A percentile compares a stretch with the other conserved stretches of the same genome.
phyloP scores from a whole-genome alignment of 2,113 vertebrate genomes.

The Scomber japonicus region DNA sequence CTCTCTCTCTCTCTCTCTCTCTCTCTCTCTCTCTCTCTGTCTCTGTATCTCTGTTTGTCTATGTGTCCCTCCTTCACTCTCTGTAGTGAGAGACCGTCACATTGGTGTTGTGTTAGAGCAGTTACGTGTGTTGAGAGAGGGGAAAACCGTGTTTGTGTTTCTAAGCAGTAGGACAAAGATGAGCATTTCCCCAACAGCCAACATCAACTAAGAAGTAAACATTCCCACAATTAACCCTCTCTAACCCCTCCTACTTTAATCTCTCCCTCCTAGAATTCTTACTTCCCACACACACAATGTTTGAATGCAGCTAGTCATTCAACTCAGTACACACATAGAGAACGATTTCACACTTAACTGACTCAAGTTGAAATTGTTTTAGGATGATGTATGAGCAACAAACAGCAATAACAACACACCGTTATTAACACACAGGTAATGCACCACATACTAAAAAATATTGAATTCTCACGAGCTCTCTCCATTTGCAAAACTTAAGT shows the following conservation, averaged over 20 bases:
- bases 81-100: neutral
- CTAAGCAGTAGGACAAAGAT: slow-evolving; percentile 15
- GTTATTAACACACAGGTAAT: neutral
- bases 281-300: slow-evolving; percentile 3
- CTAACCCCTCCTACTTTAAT: neutral
- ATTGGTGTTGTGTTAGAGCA: neutral
- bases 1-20: neutral
- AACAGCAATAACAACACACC: neutral
- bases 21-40: neutral
- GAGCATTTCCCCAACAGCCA: slow-evolving; percentile 51
- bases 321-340: neutral
- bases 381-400: neutral
- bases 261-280: neutral
- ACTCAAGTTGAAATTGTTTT: neutral
- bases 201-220: slow-evolving; percentile 50
- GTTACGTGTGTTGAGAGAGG: neutral
- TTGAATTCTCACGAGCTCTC: neutral
- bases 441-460: too few relatives aligned
- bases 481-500: neutral
- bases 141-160: slow-evolving; percentile 48
- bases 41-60: neutral
- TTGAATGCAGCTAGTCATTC: neutral
- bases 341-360: neutral
- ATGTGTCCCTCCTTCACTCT: too few relatives aligned
- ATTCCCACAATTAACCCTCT: slow-evolving; percentile 55